Percentiles rank a stretch among this genome's conserved stretches.
phyloP scores from a whole-genome alignment of 2,797 vertebrate species.

The Pseudochirops corinnae region DNA sequence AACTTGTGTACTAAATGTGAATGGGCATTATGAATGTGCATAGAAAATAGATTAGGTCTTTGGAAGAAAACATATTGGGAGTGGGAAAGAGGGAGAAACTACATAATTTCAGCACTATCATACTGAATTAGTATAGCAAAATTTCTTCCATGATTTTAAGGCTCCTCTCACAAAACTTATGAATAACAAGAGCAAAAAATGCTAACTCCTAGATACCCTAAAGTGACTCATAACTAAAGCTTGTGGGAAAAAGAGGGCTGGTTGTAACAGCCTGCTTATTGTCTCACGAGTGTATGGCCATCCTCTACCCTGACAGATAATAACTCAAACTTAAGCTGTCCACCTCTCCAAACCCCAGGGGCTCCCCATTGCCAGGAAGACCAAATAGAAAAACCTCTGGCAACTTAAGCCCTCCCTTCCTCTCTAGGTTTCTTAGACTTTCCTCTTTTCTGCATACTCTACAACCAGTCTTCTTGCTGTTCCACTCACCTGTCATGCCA shows the following conservation, averaged over 20 bases:
- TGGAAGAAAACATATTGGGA: neutral
- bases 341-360: neutral
- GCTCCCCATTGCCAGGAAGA: neutral
- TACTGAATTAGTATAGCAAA: neutral
- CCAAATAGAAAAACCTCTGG: neutral
- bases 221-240: conserved; percentile 39
- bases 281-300: conserved; percentile 39
- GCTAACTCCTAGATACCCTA: neutral
- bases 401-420: neutral
- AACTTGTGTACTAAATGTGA: neutral
- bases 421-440: neutral
- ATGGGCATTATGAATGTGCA: conserved; percentile 14
- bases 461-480: neutral
- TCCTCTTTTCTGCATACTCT: neutral
- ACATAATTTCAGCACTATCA: conserved; percentile 7
- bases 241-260: conserved; percentile 23
- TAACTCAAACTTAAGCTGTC: neutral
- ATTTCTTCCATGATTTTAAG: conserved; percentile 10
- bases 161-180: conserved; percentile 29
- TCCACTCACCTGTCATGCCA: no score
- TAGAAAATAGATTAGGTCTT: conserved; percentile 16
- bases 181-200: neutral
- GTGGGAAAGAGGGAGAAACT: neutral
- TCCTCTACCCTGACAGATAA: neutral
- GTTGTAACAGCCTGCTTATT: conserved; percentile 3